These are phyloP conservation scores for Leptobrachium ailaonicum DNA, from an alignment of 2,113 vertebrate genomes.

Conservation along the genomic window DNA sequence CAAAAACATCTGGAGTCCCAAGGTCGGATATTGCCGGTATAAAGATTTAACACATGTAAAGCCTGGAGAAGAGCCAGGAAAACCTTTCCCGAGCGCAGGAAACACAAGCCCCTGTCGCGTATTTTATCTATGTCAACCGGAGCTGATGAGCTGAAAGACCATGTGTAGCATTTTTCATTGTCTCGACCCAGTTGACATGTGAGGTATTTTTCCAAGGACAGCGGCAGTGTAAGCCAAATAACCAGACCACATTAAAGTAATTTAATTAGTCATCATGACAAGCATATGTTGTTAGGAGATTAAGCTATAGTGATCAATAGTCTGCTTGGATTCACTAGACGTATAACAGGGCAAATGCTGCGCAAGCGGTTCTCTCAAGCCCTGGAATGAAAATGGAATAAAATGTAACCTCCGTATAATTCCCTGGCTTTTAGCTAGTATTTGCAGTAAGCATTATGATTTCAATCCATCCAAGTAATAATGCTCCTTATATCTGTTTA, in stretches of 20 bases:
- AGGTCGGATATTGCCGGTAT: too few relatives aligned
- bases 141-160: conserved; percentile 21
- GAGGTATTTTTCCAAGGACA: conserved; percentile 24
- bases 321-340: neutral
- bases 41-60: conserved; percentile 25
- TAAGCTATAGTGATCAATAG: conserved; percentile 1
- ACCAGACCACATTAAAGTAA: conserved; percentile 11
- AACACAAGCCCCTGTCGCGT: conserved; percentile 11
- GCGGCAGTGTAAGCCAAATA: neutral
- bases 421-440: neutral
- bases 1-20: too few relatives aligned
- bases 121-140: conserved; percentile 18
- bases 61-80: conserved; percentile 11
- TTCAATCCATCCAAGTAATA: neutral
- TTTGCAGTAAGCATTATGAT: neutral
- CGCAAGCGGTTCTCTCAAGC: neutral
- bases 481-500: neutral
- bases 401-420: neutral
- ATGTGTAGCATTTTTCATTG: conserved; percentile 4
- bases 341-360: neutral
- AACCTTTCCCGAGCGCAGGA: conserved; percentile 27
- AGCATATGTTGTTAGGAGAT: conserved; percentile 6
- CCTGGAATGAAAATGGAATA: neutral
- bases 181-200: neutral
- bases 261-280: conserved; percentile 1